Evolutionary conservation across 2,888 invertebrate genomes (phyloP), one percentile per base, ranked within the genome.

Genomic region (Bibio marci): DNA sequence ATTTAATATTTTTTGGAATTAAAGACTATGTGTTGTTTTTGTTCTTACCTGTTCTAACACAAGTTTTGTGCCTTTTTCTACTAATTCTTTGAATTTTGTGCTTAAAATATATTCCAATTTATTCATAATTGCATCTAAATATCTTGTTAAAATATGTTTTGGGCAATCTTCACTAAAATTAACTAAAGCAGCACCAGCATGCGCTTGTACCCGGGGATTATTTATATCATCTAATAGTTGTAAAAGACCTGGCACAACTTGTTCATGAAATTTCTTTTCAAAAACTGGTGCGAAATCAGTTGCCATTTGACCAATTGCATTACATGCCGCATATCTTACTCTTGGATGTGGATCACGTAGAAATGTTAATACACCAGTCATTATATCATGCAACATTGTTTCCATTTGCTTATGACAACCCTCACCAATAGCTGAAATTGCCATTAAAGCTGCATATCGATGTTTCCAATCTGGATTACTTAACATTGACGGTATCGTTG

Each of bases 131-230:
- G 76, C 77, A 51, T 92, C 85, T 45, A 98, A 70, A 58, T 98
- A 97, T 46, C 77, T 79, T 10, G 80, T 80, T 45, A 98, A 67
- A 49, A 97, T 90, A 50, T 77, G 73, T 61, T 97, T 95, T 0
- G 97, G 94, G 59, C 97, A 97, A 62, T 97, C 97, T 66, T 98
- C 98, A 54, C 92, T 91, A 65, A 99, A 99, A 66, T 98, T 99
- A 2, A 99, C 97, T 46, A 98, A 69, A 35, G 98, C 98, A 38
- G 98, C 97, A 34, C 94, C 85, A 49, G 76, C 74, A 49, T 78
- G 78, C 39, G 79, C 76, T 64, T 78, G 66, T 44, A 98, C 97
- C 48, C 98, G 73, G 1, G 97, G 95, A 62, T 90, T 87, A 7
- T 71, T 75, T 51, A 83, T 79, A 58, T 97, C 92, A 50, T 90